These are phyloP conservation scores for Bradynema listronoti DNA, from an alignment of 1,140 invertebrate species.

Conservation along the genomic window DNA sequence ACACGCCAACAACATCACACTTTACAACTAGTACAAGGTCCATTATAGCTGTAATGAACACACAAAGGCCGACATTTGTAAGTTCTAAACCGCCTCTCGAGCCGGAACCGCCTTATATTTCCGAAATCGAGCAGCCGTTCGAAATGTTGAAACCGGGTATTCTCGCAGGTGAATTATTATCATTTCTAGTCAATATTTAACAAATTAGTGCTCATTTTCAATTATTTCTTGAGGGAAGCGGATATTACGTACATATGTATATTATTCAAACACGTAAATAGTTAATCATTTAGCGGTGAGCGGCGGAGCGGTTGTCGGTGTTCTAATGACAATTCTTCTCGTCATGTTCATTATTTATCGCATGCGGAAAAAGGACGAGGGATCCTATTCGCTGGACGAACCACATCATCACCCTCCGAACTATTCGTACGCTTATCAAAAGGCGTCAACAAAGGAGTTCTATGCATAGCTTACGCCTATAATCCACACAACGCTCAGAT, in stretches of 20 bases:
- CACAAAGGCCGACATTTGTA: neutral
- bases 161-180: constrained; percentile 36
- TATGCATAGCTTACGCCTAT: constrained; percentile 45
- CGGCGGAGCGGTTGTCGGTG: constrained; percentile 89
- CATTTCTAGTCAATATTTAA: neutral
- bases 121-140: constrained; percentile 21
- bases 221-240: neutral
- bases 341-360: constrained; percentile 95
- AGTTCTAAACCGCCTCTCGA: constrained; percentile 14
- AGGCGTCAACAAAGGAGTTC: constrained; percentile 52
- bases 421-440: constrained; percentile 48
- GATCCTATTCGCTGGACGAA: constrained; percentile 92
- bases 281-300: constrained; percentile 73
- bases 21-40: neutral
- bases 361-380: constrained; percentile 99
- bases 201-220: neutral
- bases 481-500: too few species aligned
- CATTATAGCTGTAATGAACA: too few species aligned
- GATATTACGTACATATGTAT: neutral
- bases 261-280: constrained; percentile 1
- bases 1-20: neutral
- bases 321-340: constrained; percentile 90
- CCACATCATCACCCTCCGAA: constrained; percentile 65
- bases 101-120: too few species aligned
- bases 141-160: constrained; percentile 43